Evolutionary conservation across 35 echinoderm and acorn worm species (phyloP), one percentile per base, ranked within the genome.

Genomic region (Hemicentrotus pulcherrimus): DNA sequence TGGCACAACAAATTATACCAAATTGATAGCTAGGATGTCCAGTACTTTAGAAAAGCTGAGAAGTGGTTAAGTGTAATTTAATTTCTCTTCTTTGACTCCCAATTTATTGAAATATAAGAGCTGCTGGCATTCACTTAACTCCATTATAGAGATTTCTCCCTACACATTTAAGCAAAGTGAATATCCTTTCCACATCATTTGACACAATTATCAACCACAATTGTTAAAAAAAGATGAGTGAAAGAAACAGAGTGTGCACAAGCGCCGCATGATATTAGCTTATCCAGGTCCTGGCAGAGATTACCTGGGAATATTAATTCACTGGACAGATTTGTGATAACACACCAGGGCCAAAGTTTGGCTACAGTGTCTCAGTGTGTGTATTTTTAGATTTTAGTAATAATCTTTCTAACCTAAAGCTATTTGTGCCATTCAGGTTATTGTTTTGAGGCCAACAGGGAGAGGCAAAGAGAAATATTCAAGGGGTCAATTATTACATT

Each of bases 1-100:
- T 78, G 65, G 2, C 65, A 15, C 19, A n/a, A 15, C 19, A n/a
- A 78, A 78, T 78, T 28, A 22, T n/a, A 78, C 65, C 65, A 78
- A 78, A 78, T 78, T 78, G 65, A 28, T 78, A 6, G 22, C 65
- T 3, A 78, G 28, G 28, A 22, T 78, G 28, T 28, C 24, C 65
- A 78, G 19, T 78, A 78, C 65, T 78, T 78, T 28, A 78, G 22
- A 22, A 78, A 78, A 6, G 4, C 28, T 78, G 65, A 78, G n/a
- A n/a, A n/a, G 65, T 78, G 65, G 65, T 78, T 78, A 78, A 78
- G 65, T 78, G 65, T 78, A 78, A 78, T 78, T n/a, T 78, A 78
- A 78, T 78, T 78, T n/a, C 18, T 70, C n/a, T n/a, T 78, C 19
- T 78, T 78, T 78, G 65, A 78, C 65, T 78, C 65, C 65, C 28